These are phyloP conservation scores for Todus mexicanus DNA, from an alignment of 2,797 vertebrate species.

Conservation along the genomic window DNA sequence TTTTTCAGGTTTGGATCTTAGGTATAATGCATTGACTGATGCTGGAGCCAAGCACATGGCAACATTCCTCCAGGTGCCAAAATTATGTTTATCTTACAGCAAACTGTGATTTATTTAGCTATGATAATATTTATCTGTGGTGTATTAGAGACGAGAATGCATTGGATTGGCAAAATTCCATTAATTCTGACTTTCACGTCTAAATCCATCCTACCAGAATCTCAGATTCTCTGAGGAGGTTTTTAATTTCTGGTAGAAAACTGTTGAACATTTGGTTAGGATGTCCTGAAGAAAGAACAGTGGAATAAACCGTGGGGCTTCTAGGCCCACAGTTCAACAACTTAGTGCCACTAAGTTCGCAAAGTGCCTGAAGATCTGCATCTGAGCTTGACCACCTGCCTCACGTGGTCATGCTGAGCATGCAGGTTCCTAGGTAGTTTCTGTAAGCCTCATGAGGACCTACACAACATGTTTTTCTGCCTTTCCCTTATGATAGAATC, in stretches of 20 bases:
- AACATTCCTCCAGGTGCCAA: slow-evolving; percentile 80
- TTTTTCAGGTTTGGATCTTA: slow-evolving; percentile 80
- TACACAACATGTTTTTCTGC: not conserved
- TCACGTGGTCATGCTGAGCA: not conserved
- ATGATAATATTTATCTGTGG: not conserved
- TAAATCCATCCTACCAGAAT: not conserved
- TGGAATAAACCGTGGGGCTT: not conserved
- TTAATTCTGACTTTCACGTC: not conserved
- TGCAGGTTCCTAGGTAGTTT: no score
- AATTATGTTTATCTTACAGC: not conserved
- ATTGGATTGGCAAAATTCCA: not conserved
- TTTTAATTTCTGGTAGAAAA: not conserved
- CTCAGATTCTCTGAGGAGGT: not conserved
- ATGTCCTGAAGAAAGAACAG: not conserved
- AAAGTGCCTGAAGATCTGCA: no score
- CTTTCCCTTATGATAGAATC: not conserved
- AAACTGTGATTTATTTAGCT: not conserved
- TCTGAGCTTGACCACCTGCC: not conserved
- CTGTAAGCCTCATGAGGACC: no score
- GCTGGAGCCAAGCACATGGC: slow-evolving; percentile 75
- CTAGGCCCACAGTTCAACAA: not conserved
- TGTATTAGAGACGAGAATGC: not conserved
- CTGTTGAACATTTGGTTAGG: not conserved
- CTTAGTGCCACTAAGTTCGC: not conserved
- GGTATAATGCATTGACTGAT: slow-evolving; percentile 81